phyloP scores from a whole-genome alignment of 1,140 invertebrate species.

The Megalonaias nervosa region DNA sequence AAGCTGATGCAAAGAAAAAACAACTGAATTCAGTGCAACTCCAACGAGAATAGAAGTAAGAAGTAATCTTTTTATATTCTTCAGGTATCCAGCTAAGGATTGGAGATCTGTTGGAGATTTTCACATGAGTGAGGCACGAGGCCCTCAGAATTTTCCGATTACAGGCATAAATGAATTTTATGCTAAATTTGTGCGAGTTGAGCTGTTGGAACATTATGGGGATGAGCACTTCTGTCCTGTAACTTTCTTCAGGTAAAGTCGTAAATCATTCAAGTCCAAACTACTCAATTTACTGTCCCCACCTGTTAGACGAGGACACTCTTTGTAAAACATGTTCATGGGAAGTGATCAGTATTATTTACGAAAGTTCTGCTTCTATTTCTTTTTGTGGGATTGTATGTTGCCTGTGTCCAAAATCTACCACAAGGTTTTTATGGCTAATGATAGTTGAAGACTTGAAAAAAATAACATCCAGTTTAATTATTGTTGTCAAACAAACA shows the following conservation, averaged over 20 bases:
- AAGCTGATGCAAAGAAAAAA: too few relatives aligned
- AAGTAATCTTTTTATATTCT: background rate
- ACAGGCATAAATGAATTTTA: conserved; percentile 81
- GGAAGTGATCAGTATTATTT: too few relatives aligned
- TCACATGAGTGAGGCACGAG: conserved; percentile 87
- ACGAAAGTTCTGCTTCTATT: too few relatives aligned
- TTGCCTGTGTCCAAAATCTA: too few relatives aligned
- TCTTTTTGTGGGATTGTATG: too few relatives aligned
- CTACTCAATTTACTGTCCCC: too few relatives aligned
- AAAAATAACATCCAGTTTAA: too few relatives aligned
- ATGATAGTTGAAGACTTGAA: too few relatives aligned
- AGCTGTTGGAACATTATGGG: conserved; percentile 94
- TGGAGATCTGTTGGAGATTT: conserved; percentile 93
- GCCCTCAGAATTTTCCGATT: conserved; percentile 89
- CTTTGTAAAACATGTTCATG: too few relatives aligned
- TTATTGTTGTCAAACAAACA: too few relatives aligned
- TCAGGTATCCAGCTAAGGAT: conserved; percentile 90
- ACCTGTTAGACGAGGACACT: too few relatives aligned
- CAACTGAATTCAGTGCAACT: background rate
- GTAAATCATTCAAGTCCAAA: background rate
- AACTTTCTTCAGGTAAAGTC: conserved; percentile 74
- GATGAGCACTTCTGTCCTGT: conserved; percentile 98
- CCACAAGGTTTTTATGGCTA: too few relatives aligned
- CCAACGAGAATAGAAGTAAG: background rate
- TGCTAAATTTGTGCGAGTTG: conserved; percentile 90